phyloP scores from a whole-genome alignment of 2,888 invertebrate genomes.

The Sphaerophoria taeniata region DNA sequence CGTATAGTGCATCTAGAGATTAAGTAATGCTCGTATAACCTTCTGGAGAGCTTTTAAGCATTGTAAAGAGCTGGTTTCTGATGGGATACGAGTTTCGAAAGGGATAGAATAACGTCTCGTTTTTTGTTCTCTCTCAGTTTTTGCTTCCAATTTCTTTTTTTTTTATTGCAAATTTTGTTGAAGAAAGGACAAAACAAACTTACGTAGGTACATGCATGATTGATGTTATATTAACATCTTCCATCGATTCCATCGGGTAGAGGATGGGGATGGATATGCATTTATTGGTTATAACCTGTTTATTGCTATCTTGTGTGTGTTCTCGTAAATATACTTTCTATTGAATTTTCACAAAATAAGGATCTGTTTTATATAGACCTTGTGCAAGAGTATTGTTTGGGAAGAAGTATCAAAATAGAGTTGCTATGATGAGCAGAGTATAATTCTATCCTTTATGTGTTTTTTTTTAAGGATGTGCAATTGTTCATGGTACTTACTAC shows the following conservation, averaged over 20 bases:
- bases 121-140: conserved; percentile 18
- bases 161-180: conserved; percentile 14
- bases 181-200: conserved; percentile 22
- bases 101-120: conserved; percentile 63
- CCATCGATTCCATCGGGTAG: not conserved
- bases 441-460: too few species aligned
- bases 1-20: conserved; percentile 70
- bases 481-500: too few species aligned
- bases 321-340: conserved; percentile 57
- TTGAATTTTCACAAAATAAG: conserved; percentile 35
- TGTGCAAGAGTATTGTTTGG: too few species aligned
- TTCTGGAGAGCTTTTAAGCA: conserved; percentile 66
- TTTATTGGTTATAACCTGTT: conserved; percentile 71
- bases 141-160: not conserved
- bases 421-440: too few species aligned
- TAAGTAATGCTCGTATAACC: conserved; percentile 71
- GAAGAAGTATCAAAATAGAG: too few species aligned
- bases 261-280: conserved; percentile 29
- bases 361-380: conserved; percentile 8
- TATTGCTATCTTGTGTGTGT: conserved; percentile 36
- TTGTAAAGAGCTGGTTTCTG: conserved; percentile 49
- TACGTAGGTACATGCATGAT: conserved; percentile 1
- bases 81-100: conserved; percentile 50
- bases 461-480: too few species aligned
- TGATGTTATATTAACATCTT: conserved; percentile 50